Percentiles rank a stretch among this genome's conserved stretches.
phyloP scores from a whole-genome alignment of 64 coral and sea anemone genomes.

The Montipora capricornis region DNA sequence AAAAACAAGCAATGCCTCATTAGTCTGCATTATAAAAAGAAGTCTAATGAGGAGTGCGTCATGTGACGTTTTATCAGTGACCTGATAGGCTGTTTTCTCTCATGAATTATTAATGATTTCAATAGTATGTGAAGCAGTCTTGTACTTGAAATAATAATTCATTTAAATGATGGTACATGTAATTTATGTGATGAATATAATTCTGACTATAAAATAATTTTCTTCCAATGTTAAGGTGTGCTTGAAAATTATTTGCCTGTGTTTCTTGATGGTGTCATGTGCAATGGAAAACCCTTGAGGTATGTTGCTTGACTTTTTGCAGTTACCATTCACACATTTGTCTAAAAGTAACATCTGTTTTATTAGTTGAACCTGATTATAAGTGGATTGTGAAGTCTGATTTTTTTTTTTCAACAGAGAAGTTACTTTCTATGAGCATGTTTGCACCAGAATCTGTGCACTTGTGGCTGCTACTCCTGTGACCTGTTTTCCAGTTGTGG shows the following conservation, averaged over 20 bases:
- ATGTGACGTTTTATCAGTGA: too few species aligned
- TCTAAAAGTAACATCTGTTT: too few species aligned
- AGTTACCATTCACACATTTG: too few species aligned
- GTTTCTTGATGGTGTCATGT: constrained; percentile 90
- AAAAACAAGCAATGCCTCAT: too few species aligned
- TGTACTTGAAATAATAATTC: not conserved
- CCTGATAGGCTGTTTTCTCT: too few species aligned
- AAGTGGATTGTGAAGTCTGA: not conserved
- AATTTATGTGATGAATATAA: too few species aligned
- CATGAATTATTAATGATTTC: too few species aligned
- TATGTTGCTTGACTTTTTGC: not conserved
- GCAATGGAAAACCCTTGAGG: constrained; percentile 86
- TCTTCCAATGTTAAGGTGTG: constrained; percentile 23
- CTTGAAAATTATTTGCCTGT: constrained; percentile 75
- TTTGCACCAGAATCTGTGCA: constrained; percentile 73
- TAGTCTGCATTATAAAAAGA: too few species aligned
- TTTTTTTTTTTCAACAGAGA: constrained; percentile 47
- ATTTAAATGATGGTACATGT: too few species aligned
- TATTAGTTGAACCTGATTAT: too few species aligned
- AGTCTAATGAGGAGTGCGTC: too few species aligned
- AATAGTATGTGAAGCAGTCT: not conserved
- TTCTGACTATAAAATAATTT: not conserved
- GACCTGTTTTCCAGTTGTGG: constrained; percentile 72
- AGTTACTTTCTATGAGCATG: constrained; percentile 85
- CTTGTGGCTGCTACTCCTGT: constrained; percentile 75